Evolutionary conservation across 2,888 invertebrate genomes (phyloP).

Genomic region (Melipona beecheii): DNA sequence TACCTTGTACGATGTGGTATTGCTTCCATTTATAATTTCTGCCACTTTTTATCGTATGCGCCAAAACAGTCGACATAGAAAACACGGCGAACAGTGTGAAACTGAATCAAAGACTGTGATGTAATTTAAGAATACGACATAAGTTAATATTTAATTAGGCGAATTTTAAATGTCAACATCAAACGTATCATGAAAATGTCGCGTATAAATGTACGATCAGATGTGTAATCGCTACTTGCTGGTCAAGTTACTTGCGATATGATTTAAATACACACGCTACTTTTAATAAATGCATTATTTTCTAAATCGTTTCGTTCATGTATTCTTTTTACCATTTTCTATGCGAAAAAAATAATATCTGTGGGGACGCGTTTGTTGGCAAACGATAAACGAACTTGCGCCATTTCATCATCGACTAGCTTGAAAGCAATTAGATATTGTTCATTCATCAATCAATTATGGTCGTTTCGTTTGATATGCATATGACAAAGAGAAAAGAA

Average conservation of each 20-base stretch:
- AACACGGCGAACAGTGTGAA: slow-evolving; percentile 15
- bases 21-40: slow-evolving; percentile 50
- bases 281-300: slow-evolving; percentile 63
- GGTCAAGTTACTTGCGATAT: slow-evolving; percentile 67
- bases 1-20: not conserved
- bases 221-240: slow-evolving; percentile 67
- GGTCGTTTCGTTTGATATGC: slow-evolving; percentile 41
- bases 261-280: slow-evolving; percentile 23
- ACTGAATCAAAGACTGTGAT: slow-evolving; percentile 59
- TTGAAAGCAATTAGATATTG: slow-evolving; percentile 38
- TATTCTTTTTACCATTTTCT: slow-evolving; percentile 22
- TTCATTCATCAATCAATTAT: slow-evolving; percentile 68
- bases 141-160: slow-evolving; percentile 13
- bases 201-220: not conserved
- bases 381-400: slow-evolving; percentile 37
- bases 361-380: slow-evolving; percentile 8
- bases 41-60: not conserved
- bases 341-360: not conserved
- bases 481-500: slow-evolving; percentile 2
- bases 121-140: slow-evolving; percentile 31
- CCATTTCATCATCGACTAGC: slow-evolving; percentile 16
- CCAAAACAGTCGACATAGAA: not conserved
- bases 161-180: slow-evolving; percentile 1
- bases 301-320: slow-evolving; percentile 40
- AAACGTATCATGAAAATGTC: not conserved